These are phyloP conservation scores for Orchesellides sinensis DNA, from an alignment of 2,888 invertebrate genomes.

Conservation along the genomic window DNA sequence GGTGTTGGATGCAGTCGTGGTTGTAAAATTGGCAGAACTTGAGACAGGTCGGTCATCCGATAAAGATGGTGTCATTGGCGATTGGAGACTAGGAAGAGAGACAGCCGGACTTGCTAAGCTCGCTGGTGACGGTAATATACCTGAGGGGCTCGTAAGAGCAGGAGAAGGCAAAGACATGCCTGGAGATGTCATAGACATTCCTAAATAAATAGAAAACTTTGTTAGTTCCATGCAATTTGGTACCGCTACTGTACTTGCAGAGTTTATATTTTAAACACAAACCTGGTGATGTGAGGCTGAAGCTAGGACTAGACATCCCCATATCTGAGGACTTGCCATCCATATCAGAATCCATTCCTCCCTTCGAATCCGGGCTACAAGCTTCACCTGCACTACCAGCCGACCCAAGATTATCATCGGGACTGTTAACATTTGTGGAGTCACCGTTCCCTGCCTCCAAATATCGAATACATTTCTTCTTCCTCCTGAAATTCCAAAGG, in stretches of 20 bases:
- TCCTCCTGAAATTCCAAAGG: slow-evolving; percentile 87
- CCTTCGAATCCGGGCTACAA: slow-evolving; percentile 81
- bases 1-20: slow-evolving; percentile 75
- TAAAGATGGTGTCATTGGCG: slow-evolving; percentile 78
- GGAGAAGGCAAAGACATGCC: slow-evolving; percentile 75
- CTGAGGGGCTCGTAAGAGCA: slow-evolving; percentile 79
- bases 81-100: slow-evolving; percentile 78
- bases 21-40: slow-evolving; percentile 72
- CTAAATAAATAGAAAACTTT: slow-evolving; percentile 28
- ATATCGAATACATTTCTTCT: slow-evolving; percentile 97
- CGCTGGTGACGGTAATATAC: slow-evolving; percentile 88
- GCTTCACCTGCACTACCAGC: slow-evolving; percentile 85
- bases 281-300: slow-evolving; percentile 75
- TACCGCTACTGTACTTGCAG: neutral
- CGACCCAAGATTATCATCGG: slow-evolving; percentile 87
- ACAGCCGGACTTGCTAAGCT: slow-evolving; percentile 83
- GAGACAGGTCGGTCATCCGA: slow-evolving; percentile 72
- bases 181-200: slow-evolving; percentile 77
- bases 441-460: slow-evolving; percentile 87
- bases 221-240: neutral
- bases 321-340: slow-evolving; percentile 76
- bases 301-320: slow-evolving; percentile 76
- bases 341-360: slow-evolving; percentile 82
- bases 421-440: slow-evolving; percentile 82
- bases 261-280: slow-evolving; percentile 65